A percentile compares a stretch with the other conserved stretches of the same genome.
These are phyloP conservation scores for Gambelia wislizenii DNA, from an alignment of 2,797 vertebrate species.

Conservation along the genomic window DNA sequence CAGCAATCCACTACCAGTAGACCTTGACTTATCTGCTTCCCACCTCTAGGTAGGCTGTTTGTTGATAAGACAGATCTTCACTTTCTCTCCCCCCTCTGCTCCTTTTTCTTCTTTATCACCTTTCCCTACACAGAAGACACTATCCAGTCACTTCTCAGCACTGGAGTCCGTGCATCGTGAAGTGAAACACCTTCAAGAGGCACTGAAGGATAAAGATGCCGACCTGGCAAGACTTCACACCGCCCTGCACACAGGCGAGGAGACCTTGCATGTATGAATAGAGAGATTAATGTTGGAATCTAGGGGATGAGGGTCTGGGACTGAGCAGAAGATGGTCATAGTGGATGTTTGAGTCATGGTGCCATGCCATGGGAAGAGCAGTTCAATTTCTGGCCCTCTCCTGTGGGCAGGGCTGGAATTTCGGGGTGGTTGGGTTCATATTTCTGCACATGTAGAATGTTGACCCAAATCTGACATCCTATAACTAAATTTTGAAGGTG, in stretches of 20 bases:
- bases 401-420: not conserved
- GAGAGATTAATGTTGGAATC: not conserved
- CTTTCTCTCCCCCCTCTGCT: not conserved
- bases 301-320: not conserved
- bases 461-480: not conserved
- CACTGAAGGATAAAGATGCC: slow-evolving; percentile 29
- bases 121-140: not conserved
- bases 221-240: slow-evolving; percentile 42
- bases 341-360: not conserved
- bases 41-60: not conserved
- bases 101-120: not conserved
- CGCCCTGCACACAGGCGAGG: slow-evolving; percentile 44
- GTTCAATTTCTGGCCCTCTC: not conserved
- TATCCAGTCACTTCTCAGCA: not conserved
- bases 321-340: not conserved
- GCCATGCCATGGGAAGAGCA: too few species aligned
- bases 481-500: not conserved
- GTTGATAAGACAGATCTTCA: not conserved
- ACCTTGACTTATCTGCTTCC: not conserved
- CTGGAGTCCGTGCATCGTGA: slow-evolving; percentile 30
- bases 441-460: not conserved
- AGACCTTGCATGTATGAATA: slow-evolving; percentile 55
- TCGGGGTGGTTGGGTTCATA: not conserved
- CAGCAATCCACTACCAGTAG: too few species aligned
- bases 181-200: slow-evolving; percentile 28